phyloP scores from a whole-genome alignment of 2,797 vertebrate species.

The Florisuga fusca region DNA sequence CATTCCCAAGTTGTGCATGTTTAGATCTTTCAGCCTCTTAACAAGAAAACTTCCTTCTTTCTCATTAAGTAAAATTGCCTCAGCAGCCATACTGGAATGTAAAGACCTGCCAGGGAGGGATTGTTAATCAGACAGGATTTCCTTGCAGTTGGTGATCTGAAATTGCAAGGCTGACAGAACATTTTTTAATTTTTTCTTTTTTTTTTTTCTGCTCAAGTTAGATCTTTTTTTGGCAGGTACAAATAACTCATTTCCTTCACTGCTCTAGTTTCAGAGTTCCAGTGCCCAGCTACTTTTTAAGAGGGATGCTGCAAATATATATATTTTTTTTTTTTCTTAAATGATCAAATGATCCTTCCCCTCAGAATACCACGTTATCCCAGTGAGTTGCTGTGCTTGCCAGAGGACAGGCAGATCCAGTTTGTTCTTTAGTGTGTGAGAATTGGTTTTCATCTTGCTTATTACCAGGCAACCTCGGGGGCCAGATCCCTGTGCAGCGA shows the following conservation, averaged over 20 bases:
- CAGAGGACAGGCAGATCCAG: background rate
- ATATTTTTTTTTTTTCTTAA: background rate
- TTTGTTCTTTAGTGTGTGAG: rapidly evolving
- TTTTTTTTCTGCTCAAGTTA: background rate
- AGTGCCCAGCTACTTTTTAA: conserved; percentile 66
- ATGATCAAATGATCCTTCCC: background rate
- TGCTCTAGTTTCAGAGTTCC: conserved; percentile 79
- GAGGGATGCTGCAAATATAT: background rate
- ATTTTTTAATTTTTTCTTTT: background rate
- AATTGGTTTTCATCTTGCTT: background rate
- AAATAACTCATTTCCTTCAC: conserved; percentile 80
- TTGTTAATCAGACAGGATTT: background rate
- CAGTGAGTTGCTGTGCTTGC: background rate
- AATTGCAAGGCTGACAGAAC: background rate
- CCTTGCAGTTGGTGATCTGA: background rate
- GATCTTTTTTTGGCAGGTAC: conserved; percentile 75
- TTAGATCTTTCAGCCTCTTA: background rate
- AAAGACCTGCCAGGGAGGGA: background rate
- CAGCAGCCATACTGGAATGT: background rate
- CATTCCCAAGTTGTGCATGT: background rate
- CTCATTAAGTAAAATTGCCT: background rate
- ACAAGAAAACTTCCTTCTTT: background rate
- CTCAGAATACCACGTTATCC: background rate
- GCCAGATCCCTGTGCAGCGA: rapidly evolving
- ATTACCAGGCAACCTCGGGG: background rate